Conservation (phyloP, 2,888 invertebrate genomes). For the Chloroclystis v-ata region DNA sequence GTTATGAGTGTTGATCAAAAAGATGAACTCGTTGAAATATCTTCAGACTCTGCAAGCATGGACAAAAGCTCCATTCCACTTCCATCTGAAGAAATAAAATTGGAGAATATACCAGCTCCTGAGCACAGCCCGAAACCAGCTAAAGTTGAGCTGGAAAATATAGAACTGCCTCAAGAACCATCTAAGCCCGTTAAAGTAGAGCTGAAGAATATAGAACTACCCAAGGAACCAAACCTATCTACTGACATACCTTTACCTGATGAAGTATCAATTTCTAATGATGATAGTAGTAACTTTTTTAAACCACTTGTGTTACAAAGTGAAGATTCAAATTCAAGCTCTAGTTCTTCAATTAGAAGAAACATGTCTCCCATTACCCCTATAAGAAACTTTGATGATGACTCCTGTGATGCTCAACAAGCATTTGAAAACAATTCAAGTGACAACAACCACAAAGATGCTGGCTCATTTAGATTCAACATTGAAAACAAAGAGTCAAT, state of each 20-base stretch:
- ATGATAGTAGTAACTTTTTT: constrained; percentile 40
- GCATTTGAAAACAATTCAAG: constrained; percentile 61
- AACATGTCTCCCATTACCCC: constrained; percentile 73
- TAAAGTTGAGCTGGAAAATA: constrained; percentile 50
- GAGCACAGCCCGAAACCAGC: constrained; percentile 59
- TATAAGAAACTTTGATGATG: constrained; percentile 68
- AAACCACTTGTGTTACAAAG: constrained; percentile 52
- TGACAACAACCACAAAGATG: constrained; percentile 54
- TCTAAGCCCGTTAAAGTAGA: constrained; percentile 47
- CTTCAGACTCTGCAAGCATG: constrained; percentile 35
- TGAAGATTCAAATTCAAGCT: constrained; percentile 64
- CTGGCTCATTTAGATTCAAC: constrained; percentile 61
- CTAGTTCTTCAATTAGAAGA: constrained; percentile 61
- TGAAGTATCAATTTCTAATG: constrained; percentile 42
- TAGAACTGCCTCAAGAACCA: constrained; percentile 55
- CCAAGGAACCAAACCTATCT: constrained; percentile 45
- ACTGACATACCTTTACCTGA: constrained; percentile 55
- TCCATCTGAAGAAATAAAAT: constrained; percentile 56
- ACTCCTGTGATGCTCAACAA: constrained; percentile 71
- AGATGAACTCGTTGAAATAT: constrained; percentile 17
- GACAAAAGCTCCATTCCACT: constrained; percentile 54
- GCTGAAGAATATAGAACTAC: constrained; percentile 56
- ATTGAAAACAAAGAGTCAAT: constrained; percentile 55
- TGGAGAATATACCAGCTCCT: constrained; percentile 60
- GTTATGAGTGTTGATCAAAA: constrained; percentile 17